Evolutionary conservation across 2,797 vertebrate genomes (phyloP).

Genomic region (Siniperca undulata): DNA sequence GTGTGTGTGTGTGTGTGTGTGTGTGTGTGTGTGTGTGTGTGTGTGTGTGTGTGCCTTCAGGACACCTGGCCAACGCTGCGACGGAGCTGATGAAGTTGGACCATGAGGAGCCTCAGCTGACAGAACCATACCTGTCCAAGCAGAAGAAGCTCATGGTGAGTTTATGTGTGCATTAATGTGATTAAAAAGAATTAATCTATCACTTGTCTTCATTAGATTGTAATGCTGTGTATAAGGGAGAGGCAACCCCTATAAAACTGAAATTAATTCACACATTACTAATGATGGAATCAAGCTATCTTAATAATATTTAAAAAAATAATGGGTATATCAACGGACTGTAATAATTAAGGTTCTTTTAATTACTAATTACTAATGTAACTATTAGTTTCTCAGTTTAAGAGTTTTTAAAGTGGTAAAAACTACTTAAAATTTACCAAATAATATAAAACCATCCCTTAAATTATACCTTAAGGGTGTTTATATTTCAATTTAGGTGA

Average conservation of each 20-base stretch:
- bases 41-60: constrained; percentile 78
- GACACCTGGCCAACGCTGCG: constrained; percentile 95
- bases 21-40: constrained; percentile 29
- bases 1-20: constrained; percentile 5
- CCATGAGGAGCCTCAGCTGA: constrained; percentile 95
- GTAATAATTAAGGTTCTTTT: not conserved
- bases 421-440: not conserved
- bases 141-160: constrained; percentile 99
- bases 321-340: not conserved
- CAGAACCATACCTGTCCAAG: constrained; percentile 98
- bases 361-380: not conserved
- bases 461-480: not conserved
- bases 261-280: not conserved
- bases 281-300: not conserved
- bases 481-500: not conserved
- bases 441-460: not conserved
- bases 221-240: not conserved
- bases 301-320: not conserved
- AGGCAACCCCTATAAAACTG: not conserved
- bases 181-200: not conserved
- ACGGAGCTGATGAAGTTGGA: constrained; percentile 97
- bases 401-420: not conserved
- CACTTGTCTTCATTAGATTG: not conserved
- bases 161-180: not conserved
- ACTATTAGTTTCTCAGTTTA: not conserved